Base-by-base conservation (phyloP, 2,113 vertebrate species). In the Tychaedon coryphoeus region DNA sequence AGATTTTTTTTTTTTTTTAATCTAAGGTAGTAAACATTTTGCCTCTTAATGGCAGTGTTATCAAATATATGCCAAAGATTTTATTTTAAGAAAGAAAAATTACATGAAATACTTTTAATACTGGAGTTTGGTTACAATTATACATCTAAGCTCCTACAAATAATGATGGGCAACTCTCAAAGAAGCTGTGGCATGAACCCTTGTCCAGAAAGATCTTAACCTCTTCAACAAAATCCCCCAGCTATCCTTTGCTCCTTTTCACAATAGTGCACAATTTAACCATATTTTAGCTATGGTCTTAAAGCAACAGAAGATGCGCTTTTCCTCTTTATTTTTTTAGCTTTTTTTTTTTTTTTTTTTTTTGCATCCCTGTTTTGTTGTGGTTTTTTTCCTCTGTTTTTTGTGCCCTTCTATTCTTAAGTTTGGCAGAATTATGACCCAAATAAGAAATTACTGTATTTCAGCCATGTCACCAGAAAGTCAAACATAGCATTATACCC, bases 261-360 rank as follows among this genome's bases (percentile, higher is more conserved):
- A 96, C 96, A 98, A 98, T 97, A 98, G 98, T 98, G 98, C 98
- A 98, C 98, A 98, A 98, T 96, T 96, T 95, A 97, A 98, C 97
- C 98, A 98, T 98, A 98, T 96, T 96, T 97, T 94, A 97, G 95
- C 95, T 98, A 98, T 97, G 96, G 96, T 97, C 97, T 97, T 97
- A 98, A 98, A 98, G 97, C 96, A 98, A 98, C 97, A 97, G 88
- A 96, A 97, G 97, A 97, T 95, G 91, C 87, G 2, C 74, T 88
- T 94, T 91, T 81, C 15, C 33, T 43, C 23, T 36, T 73, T 26
- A 3, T 77, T 70, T 69, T 47, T 58, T 85, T 92, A 56, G 65
- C 5, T 19, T 2, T 45, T 72, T 82, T 61, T 57, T 17, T 23
- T n/a, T n/a, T n/a, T 6, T 50, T 5, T 54, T 77, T 75, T 84